Conservation (phyloP, 2,113 vertebrate species). For the Podarcis raffonei region DNA sequence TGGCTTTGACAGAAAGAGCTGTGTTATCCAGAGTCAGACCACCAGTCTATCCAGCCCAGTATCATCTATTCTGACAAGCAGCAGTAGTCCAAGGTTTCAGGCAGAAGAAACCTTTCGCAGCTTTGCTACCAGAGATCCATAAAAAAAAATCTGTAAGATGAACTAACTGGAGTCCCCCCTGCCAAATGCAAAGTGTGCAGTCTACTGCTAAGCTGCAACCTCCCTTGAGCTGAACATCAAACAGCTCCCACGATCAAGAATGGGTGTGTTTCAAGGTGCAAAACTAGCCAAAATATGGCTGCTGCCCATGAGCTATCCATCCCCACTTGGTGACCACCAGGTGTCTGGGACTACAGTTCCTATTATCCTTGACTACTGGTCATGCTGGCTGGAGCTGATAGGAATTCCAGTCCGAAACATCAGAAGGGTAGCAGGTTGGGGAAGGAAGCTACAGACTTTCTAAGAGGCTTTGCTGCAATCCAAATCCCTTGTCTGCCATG, state of each 20-base stretch:
- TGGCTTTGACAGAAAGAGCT: background rate
- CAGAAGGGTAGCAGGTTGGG: too few species aligned
- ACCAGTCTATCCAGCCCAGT: background rate
- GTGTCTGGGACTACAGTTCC: too few species aligned
- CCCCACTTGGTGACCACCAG: too few species aligned
- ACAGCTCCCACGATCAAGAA: background rate
- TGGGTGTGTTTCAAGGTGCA: background rate
- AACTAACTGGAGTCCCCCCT: background rate
- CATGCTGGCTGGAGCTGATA: too few species aligned
- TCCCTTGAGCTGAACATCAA: background rate
- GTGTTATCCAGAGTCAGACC: background rate
- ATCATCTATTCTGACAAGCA: background rate
- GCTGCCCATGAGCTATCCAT: background rate
- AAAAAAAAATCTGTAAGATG: background rate
- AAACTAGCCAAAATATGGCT: background rate
- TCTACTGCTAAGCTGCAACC: background rate
- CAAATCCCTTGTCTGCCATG: too few species aligned
- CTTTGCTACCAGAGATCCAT: background rate
- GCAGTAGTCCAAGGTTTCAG: background rate
- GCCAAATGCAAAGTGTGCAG: background rate
- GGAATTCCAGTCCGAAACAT: too few species aligned
- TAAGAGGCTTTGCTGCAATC: background rate
- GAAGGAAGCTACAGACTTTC: background rate
- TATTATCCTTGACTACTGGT: too few species aligned
- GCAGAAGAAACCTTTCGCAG: background rate